phyloP scores from a whole-genome alignment of 1,140 invertebrate species.

The Schlechtendalia chinensis region DNA sequence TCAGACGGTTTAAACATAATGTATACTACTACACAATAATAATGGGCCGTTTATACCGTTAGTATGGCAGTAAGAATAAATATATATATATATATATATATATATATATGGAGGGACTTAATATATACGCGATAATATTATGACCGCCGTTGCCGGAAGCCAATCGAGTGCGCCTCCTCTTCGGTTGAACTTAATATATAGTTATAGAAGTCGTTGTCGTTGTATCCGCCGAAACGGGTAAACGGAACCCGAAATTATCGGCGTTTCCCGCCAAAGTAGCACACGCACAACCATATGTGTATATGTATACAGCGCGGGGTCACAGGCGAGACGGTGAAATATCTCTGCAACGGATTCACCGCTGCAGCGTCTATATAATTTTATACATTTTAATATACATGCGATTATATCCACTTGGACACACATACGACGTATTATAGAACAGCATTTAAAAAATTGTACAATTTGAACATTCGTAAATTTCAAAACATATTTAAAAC shows the following conservation, averaged over 20 bases:
- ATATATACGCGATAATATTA: not conserved
- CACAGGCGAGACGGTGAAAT: not conserved
- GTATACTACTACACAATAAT: not conserved
- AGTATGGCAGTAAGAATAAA: not conserved
- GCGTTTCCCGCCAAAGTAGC: constrained; percentile 17
- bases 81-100: too few relatives aligned
- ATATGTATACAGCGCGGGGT: constrained; percentile 4
- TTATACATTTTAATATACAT: not conserved
- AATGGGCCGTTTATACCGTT: constrained; percentile 48
- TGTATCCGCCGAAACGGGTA: not conserved
- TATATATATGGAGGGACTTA: not conserved
- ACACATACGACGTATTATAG: not conserved
- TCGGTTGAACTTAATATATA: too few relatives aligned
- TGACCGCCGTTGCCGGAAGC: constrained; percentile 27
- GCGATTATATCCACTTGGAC: not conserved
- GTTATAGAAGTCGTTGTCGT: not conserved
- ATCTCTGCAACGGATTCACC: not conserved
- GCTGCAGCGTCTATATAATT: not conserved
- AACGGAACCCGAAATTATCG: constrained; percentile 42
- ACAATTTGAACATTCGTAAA: too few relatives aligned
- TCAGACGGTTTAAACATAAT: constrained; percentile 4
- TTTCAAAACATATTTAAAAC: too few relatives aligned
- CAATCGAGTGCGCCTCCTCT: not conserved
- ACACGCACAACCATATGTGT: not conserved
- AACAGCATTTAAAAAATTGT: too few relatives aligned